These are phyloP conservation scores for Chloebia gouldiae DNA, from an alignment of 2,113 vertebrate genomes.

Conservation along the genomic window DNA sequence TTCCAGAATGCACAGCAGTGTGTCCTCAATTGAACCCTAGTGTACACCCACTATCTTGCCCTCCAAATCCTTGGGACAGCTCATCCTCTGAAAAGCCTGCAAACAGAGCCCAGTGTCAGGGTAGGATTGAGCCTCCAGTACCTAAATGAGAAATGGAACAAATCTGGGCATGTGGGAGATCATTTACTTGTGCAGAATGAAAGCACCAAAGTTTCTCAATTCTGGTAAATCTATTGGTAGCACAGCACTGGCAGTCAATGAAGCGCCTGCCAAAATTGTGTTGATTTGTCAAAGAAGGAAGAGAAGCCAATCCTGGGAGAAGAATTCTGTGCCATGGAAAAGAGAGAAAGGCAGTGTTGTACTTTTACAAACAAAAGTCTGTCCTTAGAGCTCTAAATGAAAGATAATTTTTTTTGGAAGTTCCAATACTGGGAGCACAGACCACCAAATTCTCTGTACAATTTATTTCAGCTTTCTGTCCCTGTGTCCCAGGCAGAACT, in stretches of 20 bases:
- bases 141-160: background rate
- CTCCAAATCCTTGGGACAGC: background rate
- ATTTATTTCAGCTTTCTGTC: background rate
- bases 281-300: slow-evolving; percentile 31
- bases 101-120: background rate
- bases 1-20: background rate
- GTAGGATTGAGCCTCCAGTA: slow-evolving; percentile 5
- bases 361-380: background rate
- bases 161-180: slow-evolving; percentile 41
- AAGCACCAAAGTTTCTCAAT: slow-evolving; percentile 24
- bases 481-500: background rate
- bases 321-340: background rate
- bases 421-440: background rate
- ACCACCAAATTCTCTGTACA: background rate
- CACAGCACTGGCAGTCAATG: background rate
- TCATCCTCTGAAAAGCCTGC: background rate
- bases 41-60: background rate
- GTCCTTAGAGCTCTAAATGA: background rate
- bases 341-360: slow-evolving; percentile 2
- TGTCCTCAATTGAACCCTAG: background rate
- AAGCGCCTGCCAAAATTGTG: background rate
- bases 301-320: background rate
- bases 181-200: background rate
- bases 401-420: background rate
- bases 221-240: slow-evolving; percentile 29